phyloP scores from a whole-genome alignment of 2,888 invertebrate genomes.

The Eledona agricola region DNA sequence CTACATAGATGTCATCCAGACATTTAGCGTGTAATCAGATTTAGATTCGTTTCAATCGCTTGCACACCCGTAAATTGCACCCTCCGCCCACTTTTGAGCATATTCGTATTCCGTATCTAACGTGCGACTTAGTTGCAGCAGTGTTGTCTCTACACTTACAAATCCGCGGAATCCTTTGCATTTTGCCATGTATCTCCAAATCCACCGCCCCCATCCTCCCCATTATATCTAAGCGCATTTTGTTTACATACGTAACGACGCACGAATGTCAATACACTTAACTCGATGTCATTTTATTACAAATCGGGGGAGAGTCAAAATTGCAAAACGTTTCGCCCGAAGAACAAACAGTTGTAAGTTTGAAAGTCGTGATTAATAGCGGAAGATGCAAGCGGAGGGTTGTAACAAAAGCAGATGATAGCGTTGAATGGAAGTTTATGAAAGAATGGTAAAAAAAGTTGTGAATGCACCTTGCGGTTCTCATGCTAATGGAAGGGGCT shows the following conservation, averaged over 20 bases:
- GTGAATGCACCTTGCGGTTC: conserved; percentile 52
- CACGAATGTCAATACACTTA: conserved; percentile 50
- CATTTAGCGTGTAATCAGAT: conserved; percentile 44
- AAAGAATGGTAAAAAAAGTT: conserved; percentile 31
- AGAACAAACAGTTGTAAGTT: conserved; percentile 15
- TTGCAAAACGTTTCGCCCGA: background rate
- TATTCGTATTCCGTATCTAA: conserved; percentile 10
- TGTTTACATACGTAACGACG: conserved; percentile 50
- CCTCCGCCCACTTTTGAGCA: conserved; percentile 23
- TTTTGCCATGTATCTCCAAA: conserved; percentile 40
- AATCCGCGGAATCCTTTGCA: conserved; percentile 36
- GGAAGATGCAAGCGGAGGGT: too few relatives aligned
- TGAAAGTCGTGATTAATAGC: conserved; percentile 29
- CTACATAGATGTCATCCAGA: conserved; percentile 41
- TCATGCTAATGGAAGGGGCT: conserved; percentile 51
- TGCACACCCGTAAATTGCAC: conserved; percentile 21
- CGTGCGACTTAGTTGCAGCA: conserved; percentile 7
- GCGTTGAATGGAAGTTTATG: conserved; percentile 25
- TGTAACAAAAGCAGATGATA: conserved; percentile 26
- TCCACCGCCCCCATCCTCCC: conserved; percentile 32
- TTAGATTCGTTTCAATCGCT: conserved; percentile 40
- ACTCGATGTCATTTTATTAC: conserved; percentile 44
- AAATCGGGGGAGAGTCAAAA: conserved; percentile 32
- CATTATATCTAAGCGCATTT: conserved; percentile 44
- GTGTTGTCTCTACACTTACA: conserved; percentile 33